phyloP scores from a whole-genome alignment of 2,797 vertebrate species.

The Chelon auratus region DNA sequence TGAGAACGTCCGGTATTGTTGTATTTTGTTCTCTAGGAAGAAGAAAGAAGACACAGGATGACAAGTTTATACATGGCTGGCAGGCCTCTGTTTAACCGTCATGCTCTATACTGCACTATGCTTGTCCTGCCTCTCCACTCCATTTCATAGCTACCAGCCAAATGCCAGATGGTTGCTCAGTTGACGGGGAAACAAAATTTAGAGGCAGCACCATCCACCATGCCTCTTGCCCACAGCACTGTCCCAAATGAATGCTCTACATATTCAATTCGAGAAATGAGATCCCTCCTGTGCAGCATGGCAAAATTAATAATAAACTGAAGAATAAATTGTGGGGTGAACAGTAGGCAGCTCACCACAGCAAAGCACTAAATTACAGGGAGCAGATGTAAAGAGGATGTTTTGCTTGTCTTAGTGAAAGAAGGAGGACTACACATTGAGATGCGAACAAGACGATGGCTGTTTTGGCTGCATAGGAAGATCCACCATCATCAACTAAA shows the following conservation, averaged over 20 bases:
- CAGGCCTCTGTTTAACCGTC: background rate
- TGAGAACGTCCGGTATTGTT: background rate
- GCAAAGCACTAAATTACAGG: conserved; percentile 49
- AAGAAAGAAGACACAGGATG: conserved; percentile 8
- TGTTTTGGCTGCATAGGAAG: conserved; percentile 27
- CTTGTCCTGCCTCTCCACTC: background rate
- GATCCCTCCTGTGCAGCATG: conserved; percentile 19
- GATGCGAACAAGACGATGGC: conserved; percentile 13
- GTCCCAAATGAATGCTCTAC: conserved; percentile 60
- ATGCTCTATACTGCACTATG: conserved; percentile 2
- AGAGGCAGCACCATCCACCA: conserved; percentile 17
- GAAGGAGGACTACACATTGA: conserved; percentile 11
- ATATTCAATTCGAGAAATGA: conserved; percentile 54
- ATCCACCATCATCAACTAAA: conserved; percentile 22
- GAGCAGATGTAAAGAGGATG: conserved; percentile 29
- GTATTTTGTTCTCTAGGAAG: conserved; percentile 5
- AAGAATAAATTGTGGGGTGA: conserved; percentile 33
- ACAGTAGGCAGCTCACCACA: conserved; percentile 21
- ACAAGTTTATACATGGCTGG: conserved; percentile 1
- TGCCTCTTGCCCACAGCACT: conserved; percentile 59
- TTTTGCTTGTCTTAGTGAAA: conserved; percentile 29
- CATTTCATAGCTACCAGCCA: conserved; percentile 19
- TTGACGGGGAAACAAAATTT: background rate
- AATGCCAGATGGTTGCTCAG: conserved; percentile 68
- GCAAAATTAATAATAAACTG: conserved; percentile 34